Evolutionary conservation across 2,113 vertebrate species (phyloP), one percentile per base, ranked within the genome.

Genomic region (Ameiurus melas): DNA sequence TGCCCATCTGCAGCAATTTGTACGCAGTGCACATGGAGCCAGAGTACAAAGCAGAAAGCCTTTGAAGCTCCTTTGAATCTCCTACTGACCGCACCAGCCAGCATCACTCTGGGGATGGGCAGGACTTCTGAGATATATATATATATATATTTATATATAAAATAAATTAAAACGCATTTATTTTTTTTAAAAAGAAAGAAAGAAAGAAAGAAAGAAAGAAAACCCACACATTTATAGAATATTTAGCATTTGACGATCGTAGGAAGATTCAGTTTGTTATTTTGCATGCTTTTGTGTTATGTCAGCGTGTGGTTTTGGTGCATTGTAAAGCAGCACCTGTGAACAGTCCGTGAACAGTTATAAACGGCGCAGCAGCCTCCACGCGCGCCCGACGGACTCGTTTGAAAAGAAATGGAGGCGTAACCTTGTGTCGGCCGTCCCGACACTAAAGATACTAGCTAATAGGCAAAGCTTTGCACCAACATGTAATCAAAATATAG

Each of bases 1-100:
- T 83, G 85, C 85, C 81, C 90, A 87, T 80, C 57, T 84, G 62
- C 27, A 87, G 85, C 75, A 25, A 87, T 89, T 88, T 89, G 75
- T 84, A 90, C 43, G 86, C 82, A 89, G 79, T 70, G 84, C 81
- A 83, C 84, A 90, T 84, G 89, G 17, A 90, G 84, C 79, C 87
- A 71, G 75, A 88, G 47, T 85, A 87, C 89, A 83, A 90, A 90
- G 71, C 77, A 77, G 86, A 73, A 87, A 71, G 68, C 81, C 85
- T 85, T 86, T 86, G 87, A 86, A 88, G 51, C 82, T 70, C 66
- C 85, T 82, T 39, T 82, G 55, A 82, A 79, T 90, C 87, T 66
- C 73, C 80, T 9, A 60, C 78, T 86, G 68, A 90, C 68, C 62
- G 71, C 36, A 5, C 73, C 71, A 88, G 87, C 73, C 30, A 68